Percentiles rank a stretch among this genome's conserved stretches.
Conservation (phyloP, 2,888 invertebrate genomes). For the Ditylenchus weischeri region DNA sequence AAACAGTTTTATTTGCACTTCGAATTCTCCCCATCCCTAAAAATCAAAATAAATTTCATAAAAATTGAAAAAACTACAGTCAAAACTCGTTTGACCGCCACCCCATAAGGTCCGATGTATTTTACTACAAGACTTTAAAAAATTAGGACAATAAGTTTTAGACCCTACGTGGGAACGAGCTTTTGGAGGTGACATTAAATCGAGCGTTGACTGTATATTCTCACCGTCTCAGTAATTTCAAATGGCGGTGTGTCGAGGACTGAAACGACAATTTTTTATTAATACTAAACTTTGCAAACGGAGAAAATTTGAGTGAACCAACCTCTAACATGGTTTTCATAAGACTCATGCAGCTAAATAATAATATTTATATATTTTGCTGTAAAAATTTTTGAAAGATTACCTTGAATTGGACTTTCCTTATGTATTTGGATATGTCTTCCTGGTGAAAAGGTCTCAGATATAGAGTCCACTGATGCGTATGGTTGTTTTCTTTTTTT, state of each 20-base stretch:
- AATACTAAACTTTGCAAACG: neutral
- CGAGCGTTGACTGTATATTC: too few relatives aligned
- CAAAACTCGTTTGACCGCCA: slow-evolving; percentile 78
- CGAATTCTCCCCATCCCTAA: slow-evolving; percentile 95
- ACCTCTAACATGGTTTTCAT: slow-evolving; percentile 77
- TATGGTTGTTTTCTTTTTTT: slow-evolving; percentile 71
- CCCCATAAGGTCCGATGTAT: too few relatives aligned
- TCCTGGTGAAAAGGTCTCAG: slow-evolving; percentile 70
- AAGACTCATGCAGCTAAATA: slow-evolving; percentile 80
- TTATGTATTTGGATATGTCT: slow-evolving; percentile 36
- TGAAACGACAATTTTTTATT: slow-evolving; percentile 38
- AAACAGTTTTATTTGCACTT: slow-evolving; percentile 93
- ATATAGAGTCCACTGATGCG: slow-evolving; percentile 82
- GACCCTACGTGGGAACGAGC: too few relatives aligned
- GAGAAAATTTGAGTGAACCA: neutral
- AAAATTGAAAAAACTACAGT: slow-evolving; percentile 67
- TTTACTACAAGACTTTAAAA: too few relatives aligned
- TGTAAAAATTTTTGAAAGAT: neutral
- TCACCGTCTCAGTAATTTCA: slow-evolving; percentile 87
- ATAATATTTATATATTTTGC: neutral
- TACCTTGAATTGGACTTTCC: slow-evolving; percentile 67
- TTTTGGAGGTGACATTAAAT: too few relatives aligned
- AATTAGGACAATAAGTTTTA: too few relatives aligned
- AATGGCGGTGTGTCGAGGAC: slow-evolving; percentile 91
- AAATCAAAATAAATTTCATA: neutral